phyloP scores from a whole-genome alignment of 2,888 invertebrate species.

The Trissolcus brochymenae region DNA sequence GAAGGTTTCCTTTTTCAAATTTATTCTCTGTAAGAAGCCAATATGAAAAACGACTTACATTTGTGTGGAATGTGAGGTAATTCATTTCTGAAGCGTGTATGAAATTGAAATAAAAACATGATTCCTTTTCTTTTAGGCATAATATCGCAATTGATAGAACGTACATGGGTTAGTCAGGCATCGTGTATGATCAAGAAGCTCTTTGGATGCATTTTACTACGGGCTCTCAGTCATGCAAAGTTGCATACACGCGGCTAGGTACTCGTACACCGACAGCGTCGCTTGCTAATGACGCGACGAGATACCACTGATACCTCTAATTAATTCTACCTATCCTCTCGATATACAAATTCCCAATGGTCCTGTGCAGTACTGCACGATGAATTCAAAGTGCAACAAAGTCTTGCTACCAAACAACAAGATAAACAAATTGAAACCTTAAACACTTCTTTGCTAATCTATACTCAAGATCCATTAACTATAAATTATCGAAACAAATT shows the following conservation, averaged over 20 bases:
- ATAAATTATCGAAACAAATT: too few relatives aligned
- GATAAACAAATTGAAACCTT: constrained; percentile 55
- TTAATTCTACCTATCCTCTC: constrained; percentile 75
- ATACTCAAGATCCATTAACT: constrained; percentile 26
- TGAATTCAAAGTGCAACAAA: constrained; percentile 52
- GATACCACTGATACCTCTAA: constrained; percentile 75
- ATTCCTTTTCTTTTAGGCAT: not conserved
- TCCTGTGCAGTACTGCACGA: constrained; percentile 49
- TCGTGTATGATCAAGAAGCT: constrained; percentile 49
- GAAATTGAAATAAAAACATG: not conserved
- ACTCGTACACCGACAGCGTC: constrained; percentile 67
- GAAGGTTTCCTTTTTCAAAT: too few relatives aligned
- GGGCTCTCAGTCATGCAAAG: constrained; percentile 68
- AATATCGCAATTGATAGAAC: constrained; percentile 33
- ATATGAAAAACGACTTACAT: constrained; percentile 4
- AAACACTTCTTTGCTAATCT: constrained; percentile 45
- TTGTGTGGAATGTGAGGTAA: constrained; percentile 11
- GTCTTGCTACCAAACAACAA: constrained; percentile 51
- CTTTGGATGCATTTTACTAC: constrained; percentile 60
- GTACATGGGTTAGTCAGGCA: constrained; percentile 32
- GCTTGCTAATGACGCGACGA: constrained; percentile 74
- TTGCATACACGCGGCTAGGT: constrained; percentile 63
- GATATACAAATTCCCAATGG: constrained; percentile 72
- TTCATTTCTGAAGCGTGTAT: constrained; percentile 11
- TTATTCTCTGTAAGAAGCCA: not conserved